Evolutionary conservation across 2,797 vertebrate species (phyloP).

Genomic region (Xiphorhynchus erythropygius): DNA sequence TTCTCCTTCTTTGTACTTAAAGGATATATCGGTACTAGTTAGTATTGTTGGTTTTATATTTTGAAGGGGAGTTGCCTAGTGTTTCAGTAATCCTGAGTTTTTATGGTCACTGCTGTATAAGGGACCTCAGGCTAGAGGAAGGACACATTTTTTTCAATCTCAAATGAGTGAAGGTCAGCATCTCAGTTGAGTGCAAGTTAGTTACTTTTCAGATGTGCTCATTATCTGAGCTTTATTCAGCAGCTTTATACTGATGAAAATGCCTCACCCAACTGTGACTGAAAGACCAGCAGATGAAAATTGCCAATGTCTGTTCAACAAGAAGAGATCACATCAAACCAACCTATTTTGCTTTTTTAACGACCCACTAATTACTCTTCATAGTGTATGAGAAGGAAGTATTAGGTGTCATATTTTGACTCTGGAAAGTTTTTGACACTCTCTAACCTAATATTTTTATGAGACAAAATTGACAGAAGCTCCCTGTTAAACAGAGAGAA

Average conservation of each 20-base stretch:
- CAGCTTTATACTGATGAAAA: neutral
- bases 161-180: neutral
- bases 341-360: neutral
- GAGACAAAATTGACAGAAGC: neutral
- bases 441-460: neutral
- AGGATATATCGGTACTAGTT: neutral
- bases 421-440: neutral
- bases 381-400: neutral
- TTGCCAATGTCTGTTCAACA: neutral
- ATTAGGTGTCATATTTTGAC: neutral
- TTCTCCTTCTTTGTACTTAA: neutral
- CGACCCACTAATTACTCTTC: neutral
- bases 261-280: neutral
- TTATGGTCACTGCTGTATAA: neutral
- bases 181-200: neutral
- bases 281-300: neutral
- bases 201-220: neutral
- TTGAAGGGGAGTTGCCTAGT: neutral
- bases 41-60: neutral
- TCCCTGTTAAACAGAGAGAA: neutral
- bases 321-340: neutral
- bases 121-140: neutral
- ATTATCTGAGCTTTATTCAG: neutral
- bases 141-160: neutral
- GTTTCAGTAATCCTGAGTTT: neutral